phyloP scores from a whole-genome alignment of 2,888 invertebrate species.

The Clusia tigrina region DNA sequence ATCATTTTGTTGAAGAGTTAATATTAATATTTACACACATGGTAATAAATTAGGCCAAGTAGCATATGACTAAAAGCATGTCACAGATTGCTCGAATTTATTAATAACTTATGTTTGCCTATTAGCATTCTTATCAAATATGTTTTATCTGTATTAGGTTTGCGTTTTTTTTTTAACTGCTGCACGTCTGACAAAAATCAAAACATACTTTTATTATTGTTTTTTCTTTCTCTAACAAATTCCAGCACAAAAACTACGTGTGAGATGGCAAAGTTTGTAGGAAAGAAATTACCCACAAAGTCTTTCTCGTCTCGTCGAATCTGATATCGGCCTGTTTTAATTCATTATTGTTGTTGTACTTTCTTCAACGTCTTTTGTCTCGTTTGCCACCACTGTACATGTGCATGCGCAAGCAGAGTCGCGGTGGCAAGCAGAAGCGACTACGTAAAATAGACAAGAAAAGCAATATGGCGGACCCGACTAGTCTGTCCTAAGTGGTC shows the following conservation, averaged over 20 bases:
- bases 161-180: no score
- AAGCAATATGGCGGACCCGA: conserved; percentile 43
- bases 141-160: no score
- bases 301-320: background rate
- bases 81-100: no score
- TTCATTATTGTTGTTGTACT: no score
- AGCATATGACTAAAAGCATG: no score
- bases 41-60: no score
- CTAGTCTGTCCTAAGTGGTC: no score
- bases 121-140: no score
- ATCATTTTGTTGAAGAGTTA: no score
- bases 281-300: background rate
- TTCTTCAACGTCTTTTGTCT: conserved; percentile 16
- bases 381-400: background rate
- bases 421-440: background rate
- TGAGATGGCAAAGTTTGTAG: conserved; percentile 26
- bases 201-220: conserved; percentile 52
- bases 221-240: conserved; percentile 60
- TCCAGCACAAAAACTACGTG: conserved; percentile 45
- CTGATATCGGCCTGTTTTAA: conserved; percentile 8
- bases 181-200: no score
- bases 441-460: conserved; percentile 40
- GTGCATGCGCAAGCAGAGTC: background rate
- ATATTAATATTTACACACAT: no score
- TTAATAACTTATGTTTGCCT: no score